Conservation (phyloP, 53 echinoderm and acorn worm genomes). For the Paelopatides confundens region DNA sequence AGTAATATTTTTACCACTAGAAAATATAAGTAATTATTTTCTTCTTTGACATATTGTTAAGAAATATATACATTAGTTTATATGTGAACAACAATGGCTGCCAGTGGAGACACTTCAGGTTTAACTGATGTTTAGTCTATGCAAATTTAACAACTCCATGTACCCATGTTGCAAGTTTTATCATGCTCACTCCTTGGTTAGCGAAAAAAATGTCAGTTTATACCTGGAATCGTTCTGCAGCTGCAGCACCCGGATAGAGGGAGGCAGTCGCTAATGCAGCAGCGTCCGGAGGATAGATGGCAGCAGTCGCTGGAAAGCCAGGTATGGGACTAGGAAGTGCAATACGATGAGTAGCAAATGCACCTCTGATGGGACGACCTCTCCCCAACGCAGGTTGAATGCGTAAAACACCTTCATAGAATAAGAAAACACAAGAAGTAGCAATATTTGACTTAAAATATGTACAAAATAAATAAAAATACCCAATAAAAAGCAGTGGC, state of each 20-base stretch:
- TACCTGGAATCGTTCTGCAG: slow-evolving; percentile 98
- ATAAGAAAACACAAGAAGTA: slow-evolving; percentile 3
- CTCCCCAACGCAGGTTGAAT: slow-evolving; percentile 78
- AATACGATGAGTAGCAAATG: slow-evolving; percentile 92
- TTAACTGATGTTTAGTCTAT: too few relatives aligned
- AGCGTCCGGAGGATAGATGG: slow-evolving; percentile 78
- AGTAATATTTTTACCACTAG: too few relatives aligned
- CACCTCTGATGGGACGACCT: slow-evolving; percentile 91
- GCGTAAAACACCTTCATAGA: slow-evolving; percentile 74
- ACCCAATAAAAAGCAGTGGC: too few relatives aligned
- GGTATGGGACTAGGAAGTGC: slow-evolving; percentile 96
- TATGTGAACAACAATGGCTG: too few relatives aligned
- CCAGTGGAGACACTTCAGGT: too few relatives aligned
- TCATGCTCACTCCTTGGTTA: too few relatives aligned
- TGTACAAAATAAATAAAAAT: background rate
- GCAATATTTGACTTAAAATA: background rate
- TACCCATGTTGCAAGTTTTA: too few relatives aligned
- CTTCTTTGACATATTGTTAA: too few relatives aligned
- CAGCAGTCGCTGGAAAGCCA: slow-evolving; percentile 89
- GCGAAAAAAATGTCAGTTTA: background rate
- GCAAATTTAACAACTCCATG: too few relatives aligned
- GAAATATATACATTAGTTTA: too few relatives aligned
- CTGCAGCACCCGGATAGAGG: slow-evolving; percentile 75
- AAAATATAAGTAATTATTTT: too few relatives aligned
- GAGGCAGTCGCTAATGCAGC: slow-evolving; percentile 75